These are phyloP conservation scores for Drosophila ercepeae DNA, from an alignment of 1,140 invertebrate genomes.

Conservation along the genomic window DNA sequence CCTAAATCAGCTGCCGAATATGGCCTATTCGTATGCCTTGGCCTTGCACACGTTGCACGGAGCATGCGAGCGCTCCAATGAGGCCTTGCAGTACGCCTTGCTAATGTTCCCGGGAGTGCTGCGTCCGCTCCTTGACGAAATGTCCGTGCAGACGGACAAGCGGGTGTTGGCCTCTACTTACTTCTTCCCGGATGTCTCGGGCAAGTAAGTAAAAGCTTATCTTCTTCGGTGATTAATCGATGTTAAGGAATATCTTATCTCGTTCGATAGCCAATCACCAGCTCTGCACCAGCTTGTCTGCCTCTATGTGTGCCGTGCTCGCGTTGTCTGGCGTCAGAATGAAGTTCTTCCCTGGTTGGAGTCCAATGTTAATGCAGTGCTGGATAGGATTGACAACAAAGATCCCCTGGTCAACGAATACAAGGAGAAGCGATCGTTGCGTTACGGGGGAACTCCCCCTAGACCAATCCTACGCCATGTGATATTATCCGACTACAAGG, in stretches of 20 bases:
- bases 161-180: slow-evolving; percentile 86
- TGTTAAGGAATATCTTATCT: slow-evolving; percentile 42
- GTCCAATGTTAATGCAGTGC: slow-evolving; percentile 87
- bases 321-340: slow-evolving; percentile 91
- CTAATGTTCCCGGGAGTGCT: slow-evolving; percentile 93
- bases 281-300: slow-evolving; percentile 89
- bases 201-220: slow-evolving; percentile 55
- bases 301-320: slow-evolving; percentile 90
- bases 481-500: slow-evolving; percentile 91
- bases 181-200: slow-evolving; percentile 81
- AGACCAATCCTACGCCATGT: slow-evolving; percentile 91
- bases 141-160: slow-evolving; percentile 89
- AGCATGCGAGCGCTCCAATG: slow-evolving; percentile 85
- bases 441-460: slow-evolving; percentile 85
- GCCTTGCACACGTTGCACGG: slow-evolving; percentile 87
- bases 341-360: slow-evolving; percentile 92
- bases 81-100: slow-evolving; percentile 90
- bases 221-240: neutral
- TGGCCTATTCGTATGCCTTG: slow-evolving; percentile 93
- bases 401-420: slow-evolving; percentile 87
- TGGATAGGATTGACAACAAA: slow-evolving; percentile 88
- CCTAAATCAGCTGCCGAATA: slow-evolving; percentile 93
- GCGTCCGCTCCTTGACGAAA: slow-evolving; percentile 90
- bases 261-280: slow-evolving; percentile 85
- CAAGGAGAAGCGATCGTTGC: slow-evolving; percentile 85